phyloP scores from a whole-genome alignment of 2,888 invertebrate genomes.

The Lycocerus yunnanus region DNA sequence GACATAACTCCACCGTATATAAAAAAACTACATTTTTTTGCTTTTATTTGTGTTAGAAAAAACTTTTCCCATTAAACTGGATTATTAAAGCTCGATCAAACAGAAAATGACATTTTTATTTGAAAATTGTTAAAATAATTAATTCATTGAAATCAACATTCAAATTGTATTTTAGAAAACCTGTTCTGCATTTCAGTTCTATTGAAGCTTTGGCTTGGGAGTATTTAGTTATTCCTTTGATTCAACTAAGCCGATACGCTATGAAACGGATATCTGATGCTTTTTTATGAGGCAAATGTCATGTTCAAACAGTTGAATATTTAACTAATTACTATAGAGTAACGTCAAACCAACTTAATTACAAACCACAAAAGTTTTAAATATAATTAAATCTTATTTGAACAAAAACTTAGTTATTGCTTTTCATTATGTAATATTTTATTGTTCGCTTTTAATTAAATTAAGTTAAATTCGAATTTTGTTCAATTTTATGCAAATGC shows the following conservation, averaged over 20 bases:
- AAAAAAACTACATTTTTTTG: background rate
- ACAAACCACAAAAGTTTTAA: background rate
- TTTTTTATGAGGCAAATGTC: background rate
- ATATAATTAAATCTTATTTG: background rate
- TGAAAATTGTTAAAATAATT: background rate
- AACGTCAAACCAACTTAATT: background rate
- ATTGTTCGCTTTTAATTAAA: background rate
- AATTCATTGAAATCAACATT: background rate
- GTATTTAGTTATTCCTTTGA: slow-evolving; percentile 1
- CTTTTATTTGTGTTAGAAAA: background rate
- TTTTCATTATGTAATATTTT: background rate
- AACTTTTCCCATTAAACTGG: slow-evolving; percentile 2
- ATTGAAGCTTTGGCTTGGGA: background rate
- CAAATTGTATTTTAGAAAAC: background rate
- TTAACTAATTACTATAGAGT: background rate
- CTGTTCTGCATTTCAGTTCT: background rate
- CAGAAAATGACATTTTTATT: background rate
- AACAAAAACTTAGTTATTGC: background rate
- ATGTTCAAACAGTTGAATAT: background rate
- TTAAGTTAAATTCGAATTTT: background rate
- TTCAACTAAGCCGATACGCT: background rate
- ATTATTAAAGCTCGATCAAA: background rate
- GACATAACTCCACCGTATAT: background rate
- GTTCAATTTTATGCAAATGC: background rate
- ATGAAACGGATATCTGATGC: background rate